These are phyloP conservation scores for Esperia sulphurella DNA, from an alignment of 2,888 invertebrate genomes.

Conservation along the genomic window DNA sequence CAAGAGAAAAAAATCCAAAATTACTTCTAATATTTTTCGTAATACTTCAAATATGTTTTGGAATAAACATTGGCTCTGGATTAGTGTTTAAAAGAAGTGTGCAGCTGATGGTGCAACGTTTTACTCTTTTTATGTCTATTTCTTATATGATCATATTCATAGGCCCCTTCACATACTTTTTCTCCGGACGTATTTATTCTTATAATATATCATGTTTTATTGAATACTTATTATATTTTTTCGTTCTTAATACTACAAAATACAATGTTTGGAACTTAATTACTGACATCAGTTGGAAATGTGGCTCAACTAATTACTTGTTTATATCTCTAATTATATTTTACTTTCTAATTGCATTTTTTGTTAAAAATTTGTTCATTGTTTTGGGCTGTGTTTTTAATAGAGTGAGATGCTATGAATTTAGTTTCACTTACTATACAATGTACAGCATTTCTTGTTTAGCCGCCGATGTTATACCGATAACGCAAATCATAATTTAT, in stretches of 20 bases:
- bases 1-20: background rate
- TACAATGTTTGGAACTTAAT: conserved; percentile 6
- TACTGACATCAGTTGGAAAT: background rate
- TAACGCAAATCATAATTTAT: background rate
- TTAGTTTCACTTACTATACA: no score
- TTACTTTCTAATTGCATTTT: no score
- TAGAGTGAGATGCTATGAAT: no score
- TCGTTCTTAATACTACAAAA: conserved; percentile 1
- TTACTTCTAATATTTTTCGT: background rate
- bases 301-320: background rate
- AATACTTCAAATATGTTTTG: conserved; percentile 1
- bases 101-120: background rate
- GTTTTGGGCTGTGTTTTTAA: no score
- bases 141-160: background rate
- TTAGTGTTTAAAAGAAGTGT: background rate
- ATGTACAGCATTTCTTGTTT: background rate
- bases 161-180: background rate
- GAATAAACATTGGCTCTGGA: conserved; percentile 4
- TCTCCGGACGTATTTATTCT: background rate
- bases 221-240: conserved; percentile 1
- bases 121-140: background rate
- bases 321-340: no score
- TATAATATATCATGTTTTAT: background rate
- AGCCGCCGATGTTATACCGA: background rate
- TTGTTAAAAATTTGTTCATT: no score